Evolutionary conservation across 92 coral and sea anemone genomes (phyloP).

Genomic region (Parazoanthus swiftii): DNA sequence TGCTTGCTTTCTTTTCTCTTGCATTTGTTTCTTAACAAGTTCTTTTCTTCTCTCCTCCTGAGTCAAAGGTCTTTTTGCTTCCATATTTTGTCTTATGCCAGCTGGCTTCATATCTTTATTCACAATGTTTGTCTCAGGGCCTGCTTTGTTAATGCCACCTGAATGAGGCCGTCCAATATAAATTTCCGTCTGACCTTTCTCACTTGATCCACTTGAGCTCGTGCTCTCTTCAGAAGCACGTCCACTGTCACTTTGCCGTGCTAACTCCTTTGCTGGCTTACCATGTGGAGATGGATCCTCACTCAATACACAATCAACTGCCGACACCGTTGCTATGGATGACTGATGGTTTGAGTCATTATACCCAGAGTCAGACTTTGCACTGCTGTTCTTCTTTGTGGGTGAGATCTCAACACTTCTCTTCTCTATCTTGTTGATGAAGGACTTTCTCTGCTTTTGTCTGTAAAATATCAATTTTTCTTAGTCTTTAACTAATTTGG

Average conservation of each 20-base stretch:
- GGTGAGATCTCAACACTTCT: constrained; percentile 44
- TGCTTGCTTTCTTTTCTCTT: constrained; percentile 54
- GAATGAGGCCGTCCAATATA: constrained; percentile 18
- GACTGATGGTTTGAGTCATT: constrained; percentile 65
- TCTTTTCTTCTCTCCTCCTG: constrained; percentile 59
- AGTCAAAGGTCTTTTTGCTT: constrained; percentile 1
- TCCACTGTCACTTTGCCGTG: constrained; percentile 51
- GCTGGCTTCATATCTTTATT: constrained; percentile 37
- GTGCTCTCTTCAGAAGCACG: constrained; percentile 64
- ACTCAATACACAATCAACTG: constrained; percentile 75
- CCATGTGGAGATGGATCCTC: constrained; percentile 23
- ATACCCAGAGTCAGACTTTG: constrained; percentile 76
- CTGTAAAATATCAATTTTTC: constrained; percentile 42
- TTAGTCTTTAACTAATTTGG: too few relatives aligned
- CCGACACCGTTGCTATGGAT: constrained; percentile 81
- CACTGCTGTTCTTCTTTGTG: constrained; percentile 37
- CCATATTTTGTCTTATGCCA: constrained; percentile 23
- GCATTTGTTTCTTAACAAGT: constrained; percentile 68
- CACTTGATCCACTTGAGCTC: constrained; percentile 61
- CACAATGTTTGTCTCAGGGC: neutral
- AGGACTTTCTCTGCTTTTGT: constrained; percentile 72
- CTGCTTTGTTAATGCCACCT: constrained; percentile 35
- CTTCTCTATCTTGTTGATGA: constrained; percentile 45
- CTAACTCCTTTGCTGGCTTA: constrained; percentile 38
- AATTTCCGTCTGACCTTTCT: constrained; percentile 63